Evolutionary conservation across 53 echinoderm and acorn worm genomes (phyloP), one percentile per base, ranked within the genome.

Genomic region (Echinometra lucunter): DNA sequence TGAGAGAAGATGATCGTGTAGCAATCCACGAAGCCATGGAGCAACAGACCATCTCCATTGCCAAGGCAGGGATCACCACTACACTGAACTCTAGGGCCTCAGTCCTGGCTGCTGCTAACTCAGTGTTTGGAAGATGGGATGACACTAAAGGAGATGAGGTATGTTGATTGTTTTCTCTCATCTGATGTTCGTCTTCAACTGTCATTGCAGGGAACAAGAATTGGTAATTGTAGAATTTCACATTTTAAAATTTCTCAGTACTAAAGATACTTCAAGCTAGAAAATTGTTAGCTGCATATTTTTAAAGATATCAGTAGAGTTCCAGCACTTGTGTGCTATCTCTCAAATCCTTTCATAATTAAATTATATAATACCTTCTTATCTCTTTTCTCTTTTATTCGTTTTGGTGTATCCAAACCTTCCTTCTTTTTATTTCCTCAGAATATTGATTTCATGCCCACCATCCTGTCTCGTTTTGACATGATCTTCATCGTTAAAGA

Each of bases 381-480:
- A 21, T 23, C 19, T 66, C 23, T 27, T 66, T 66, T 66, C 25
- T 66, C 25, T 56, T 9, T 66, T 25, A 18, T 66, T 3, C 66
- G 23, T 66, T 6, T 34, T 69, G 0, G 32, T 69, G 30, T 32
- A 69, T 34, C 10, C 12, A 7, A 69, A 12, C 12, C 18, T 15
- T 2, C 44, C 44, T 42, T 91, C 32, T 57, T 66, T 67, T 91
- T 11, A 27, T 49, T 67, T 23, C 47, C 91, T 9, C 97, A 98
- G 98, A 98, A 98, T 58, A 98, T 98, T 94, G 98, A 98, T 91
- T 98, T 98, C 91, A 98, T 98, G 98, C 98, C 98, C 19, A 98
- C 98, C 83, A 98, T 98, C 94, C 88, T 98, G 94, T 98, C 98
- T 40, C 97, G 98, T 96, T 98, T 98, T 97, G 98, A 98, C 88